phyloP scores from a whole-genome alignment of 2,113 vertebrate genomes.

The Bufo gargarizans region DNA sequence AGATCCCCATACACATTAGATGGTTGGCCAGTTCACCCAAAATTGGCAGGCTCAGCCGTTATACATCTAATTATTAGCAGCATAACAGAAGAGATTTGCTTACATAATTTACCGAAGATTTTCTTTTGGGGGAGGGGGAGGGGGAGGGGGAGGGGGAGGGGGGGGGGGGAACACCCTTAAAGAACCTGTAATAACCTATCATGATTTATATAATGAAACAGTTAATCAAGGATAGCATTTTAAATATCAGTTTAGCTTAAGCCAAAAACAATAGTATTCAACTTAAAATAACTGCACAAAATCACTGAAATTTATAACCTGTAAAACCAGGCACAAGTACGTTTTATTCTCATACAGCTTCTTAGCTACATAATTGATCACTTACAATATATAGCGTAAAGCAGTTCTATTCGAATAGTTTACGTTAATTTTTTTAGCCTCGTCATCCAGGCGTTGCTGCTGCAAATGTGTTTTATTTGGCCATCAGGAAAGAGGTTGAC shows the following conservation, averaged over 20 bases:
- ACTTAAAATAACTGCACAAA: not conserved
- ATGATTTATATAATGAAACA: not conserved
- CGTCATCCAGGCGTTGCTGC: constrained; percentile 34
- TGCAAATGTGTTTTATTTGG: constrained; percentile 44
- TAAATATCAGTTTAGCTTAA: too few species aligned
- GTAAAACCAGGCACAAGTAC: not conserved
- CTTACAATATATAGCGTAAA: constrained; percentile 13
- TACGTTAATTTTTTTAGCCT: constrained; percentile 36
- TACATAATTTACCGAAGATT: too few species aligned
- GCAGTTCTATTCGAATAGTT: constrained; percentile 21
- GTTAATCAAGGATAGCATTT: not conserved
- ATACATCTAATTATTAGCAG: too few species aligned
- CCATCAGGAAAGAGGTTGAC: not conserved
- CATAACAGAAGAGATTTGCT: too few species aligned
- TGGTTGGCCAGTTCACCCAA: too few species aligned
- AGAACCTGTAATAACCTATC: not conserved
- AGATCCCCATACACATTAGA: too few species aligned
- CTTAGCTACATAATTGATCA: constrained; percentile 21
- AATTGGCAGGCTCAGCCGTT: too few species aligned
- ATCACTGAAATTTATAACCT: constrained; percentile 13
- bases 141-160: too few species aligned
- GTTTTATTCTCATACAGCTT: not conserved
- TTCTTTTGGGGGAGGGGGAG: too few species aligned
- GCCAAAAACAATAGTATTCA: not conserved
- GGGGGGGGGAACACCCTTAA: too few species aligned